Evolutionary conservation across 1,140 invertebrate genomes (phyloP).

Genomic region (Bombus pyrosoma): DNA sequence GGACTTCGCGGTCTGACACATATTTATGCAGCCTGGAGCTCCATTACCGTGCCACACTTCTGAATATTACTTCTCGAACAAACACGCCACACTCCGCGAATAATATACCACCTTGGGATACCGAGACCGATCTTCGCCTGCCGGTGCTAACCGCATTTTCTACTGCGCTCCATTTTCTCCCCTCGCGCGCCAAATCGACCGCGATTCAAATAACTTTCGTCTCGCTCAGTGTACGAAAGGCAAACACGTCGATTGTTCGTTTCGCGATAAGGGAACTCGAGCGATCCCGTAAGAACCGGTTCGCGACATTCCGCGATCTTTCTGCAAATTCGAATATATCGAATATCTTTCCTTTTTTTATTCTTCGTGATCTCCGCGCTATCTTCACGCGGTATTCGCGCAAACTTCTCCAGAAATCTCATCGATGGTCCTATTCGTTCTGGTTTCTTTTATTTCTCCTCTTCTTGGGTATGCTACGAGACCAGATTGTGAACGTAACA

Average conservation of each 20-base stretch:
- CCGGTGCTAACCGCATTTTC: background rate
- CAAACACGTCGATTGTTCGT: slow-evolving; percentile 30
- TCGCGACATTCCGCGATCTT: slow-evolving; percentile 11
- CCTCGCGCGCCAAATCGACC: background rate
- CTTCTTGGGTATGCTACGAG: background rate
- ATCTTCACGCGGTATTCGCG: no score
- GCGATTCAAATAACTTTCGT: slow-evolving; percentile 16
- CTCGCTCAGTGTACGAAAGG: background rate
- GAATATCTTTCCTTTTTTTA: no score
- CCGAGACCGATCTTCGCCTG: no score
- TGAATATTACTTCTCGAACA: slow-evolving; percentile 2
- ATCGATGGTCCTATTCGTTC: background rate
- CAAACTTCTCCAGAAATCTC: background rate
- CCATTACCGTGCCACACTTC: background rate
- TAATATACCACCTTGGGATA: background rate
- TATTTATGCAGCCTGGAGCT: background rate
- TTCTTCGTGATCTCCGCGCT: no score
- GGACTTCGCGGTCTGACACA: background rate
- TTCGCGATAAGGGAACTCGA: slow-evolving; percentile 37
- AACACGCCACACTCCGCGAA: background rate
- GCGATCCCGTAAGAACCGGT: slow-evolving; percentile 33
- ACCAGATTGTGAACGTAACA: background rate
- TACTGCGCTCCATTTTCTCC: background rate
- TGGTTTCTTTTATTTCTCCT: background rate
- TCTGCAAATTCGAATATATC: slow-evolving; percentile 3